Evolutionary conservation across 2,888 invertebrate genomes (phyloP), one percentile per base, ranked within the genome.

Genomic region (Vesta saturnalis): DNA sequence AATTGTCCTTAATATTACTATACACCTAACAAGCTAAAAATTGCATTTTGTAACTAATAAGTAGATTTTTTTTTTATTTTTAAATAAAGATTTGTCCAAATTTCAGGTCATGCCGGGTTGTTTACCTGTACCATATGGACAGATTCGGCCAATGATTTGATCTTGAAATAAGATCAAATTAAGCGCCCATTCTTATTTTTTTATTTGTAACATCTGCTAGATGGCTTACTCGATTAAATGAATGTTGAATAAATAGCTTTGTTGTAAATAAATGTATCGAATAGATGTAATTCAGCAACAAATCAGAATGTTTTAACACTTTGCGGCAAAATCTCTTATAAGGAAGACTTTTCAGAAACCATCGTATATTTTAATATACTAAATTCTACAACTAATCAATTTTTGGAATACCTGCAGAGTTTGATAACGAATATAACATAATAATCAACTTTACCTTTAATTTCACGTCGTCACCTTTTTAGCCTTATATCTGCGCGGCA

Each of bases 391-490:
- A 21, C 55, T 57, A 59, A 64, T 64, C 59, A 64, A 59, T 64
- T 64, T 64, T 22, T 8, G 52, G 58, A 49, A 58, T 58, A 52
- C 64, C 64, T 5, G 64, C 59, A 18, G 64, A 21, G 64, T 49
- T 54, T 64, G 57, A 52, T 63, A 46, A 52, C 64, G 64, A 64
- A 43, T 57, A 35, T 57, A 55, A 64, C 22, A 39, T 56, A 63
- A 56, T 46, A 55, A 65, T 43, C 65, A 60, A 60, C 49, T 39
- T 63, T 57, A 54, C 15, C 35, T 60, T 55, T 60, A 60, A 60
- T 55, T 55, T 54, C 18, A 16, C 55, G 65, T 65, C 65, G 43
- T 54, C 65, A 55, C 65, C 64, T 64, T 64, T 65, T 64, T 59
- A 57, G 18, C 30, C 58, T 23, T 30, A 15, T 39, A 59, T 54